Conservation (phyloP, 2,888 invertebrate species). For the Strigamia transsilvanica region DNA sequence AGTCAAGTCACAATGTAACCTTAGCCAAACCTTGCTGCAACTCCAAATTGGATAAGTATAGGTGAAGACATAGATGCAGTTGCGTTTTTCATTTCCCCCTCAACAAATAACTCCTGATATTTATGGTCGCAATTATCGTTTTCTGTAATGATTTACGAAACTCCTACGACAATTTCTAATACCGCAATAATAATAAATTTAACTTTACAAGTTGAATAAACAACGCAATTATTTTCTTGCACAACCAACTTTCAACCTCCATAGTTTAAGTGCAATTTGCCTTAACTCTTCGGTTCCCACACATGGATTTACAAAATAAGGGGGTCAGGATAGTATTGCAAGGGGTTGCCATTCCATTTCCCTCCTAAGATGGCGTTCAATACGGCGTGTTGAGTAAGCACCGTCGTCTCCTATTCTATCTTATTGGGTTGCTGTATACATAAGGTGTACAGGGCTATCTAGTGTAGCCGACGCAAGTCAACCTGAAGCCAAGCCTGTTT, state of each 20-base stretch:
- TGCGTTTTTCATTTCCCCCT: constrained; percentile 7
- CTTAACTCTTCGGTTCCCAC: constrained; percentile 13
- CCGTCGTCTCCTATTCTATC: constrained; percentile 34
- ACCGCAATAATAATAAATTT: neutral
- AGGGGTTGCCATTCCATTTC: constrained; percentile 7
- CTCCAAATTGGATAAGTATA: constrained; percentile 34
- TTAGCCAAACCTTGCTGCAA: neutral
- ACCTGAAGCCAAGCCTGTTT: constrained; percentile 51
- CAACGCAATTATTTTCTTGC: neutral
- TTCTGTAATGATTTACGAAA: constrained; percentile 27
- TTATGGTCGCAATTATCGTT: constrained; percentile 21
- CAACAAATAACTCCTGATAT: neutral
- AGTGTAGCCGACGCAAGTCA: constrained; percentile 40
- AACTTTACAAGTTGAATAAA: neutral
- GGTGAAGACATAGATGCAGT: constrained; percentile 25
- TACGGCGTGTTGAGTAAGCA: constrained; percentile 35
- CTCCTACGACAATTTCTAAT: neutral
- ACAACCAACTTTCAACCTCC: neutral
- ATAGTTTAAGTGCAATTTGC: neutral
- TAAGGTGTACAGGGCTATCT: constrained; percentile 38
- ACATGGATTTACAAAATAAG: neutral
- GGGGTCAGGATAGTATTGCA: constrained; percentile 3
- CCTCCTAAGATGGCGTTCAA: constrained; percentile 21
- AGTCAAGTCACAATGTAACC: constrained; percentile 20
- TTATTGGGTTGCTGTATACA: constrained; percentile 42